These are phyloP conservation scores for Listronotus bonariensis DNA, from an alignment of 1,140 invertebrate genomes.

Conservation along the genomic window DNA sequence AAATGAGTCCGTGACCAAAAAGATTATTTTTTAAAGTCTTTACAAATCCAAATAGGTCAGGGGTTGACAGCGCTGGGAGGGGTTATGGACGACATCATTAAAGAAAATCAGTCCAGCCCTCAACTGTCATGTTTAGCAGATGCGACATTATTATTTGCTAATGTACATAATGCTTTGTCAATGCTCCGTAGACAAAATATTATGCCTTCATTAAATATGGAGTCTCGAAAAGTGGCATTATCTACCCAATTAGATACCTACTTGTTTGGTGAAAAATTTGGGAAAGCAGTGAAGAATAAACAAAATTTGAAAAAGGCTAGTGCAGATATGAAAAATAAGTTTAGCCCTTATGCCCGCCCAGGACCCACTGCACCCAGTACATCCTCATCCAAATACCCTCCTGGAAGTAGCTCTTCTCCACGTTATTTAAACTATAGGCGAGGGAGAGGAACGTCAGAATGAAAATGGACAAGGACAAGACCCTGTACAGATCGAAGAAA, in stretches of 20 bases:
- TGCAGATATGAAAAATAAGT: not conserved
- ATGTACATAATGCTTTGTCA: not conserved
- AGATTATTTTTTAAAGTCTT: slow-evolving; percentile 3
- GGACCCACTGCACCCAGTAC: not conserved
- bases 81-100: not conserved
- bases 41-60: not conserved
- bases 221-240: not conserved
- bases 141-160: slow-evolving; percentile 2
- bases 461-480: not conserved
- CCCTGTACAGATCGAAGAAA: not conserved
- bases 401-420: not conserved
- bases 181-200: not conserved
- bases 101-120: not conserved
- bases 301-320: slow-evolving; percentile 1
- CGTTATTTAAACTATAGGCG: not conserved
- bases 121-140: not conserved
- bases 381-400: not conserved
- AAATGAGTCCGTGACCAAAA: not conserved
- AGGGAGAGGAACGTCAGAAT: not conserved
- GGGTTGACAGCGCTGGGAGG: not conserved
- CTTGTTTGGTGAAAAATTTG: not conserved
- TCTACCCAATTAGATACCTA: not conserved
- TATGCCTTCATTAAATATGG: not conserved
- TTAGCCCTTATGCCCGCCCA: not conserved
- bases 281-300: not conserved